These are phyloP conservation scores for Bujurquina vittata DNA, from an alignment of 2,113 vertebrate genomes.

Conservation along the genomic window DNA sequence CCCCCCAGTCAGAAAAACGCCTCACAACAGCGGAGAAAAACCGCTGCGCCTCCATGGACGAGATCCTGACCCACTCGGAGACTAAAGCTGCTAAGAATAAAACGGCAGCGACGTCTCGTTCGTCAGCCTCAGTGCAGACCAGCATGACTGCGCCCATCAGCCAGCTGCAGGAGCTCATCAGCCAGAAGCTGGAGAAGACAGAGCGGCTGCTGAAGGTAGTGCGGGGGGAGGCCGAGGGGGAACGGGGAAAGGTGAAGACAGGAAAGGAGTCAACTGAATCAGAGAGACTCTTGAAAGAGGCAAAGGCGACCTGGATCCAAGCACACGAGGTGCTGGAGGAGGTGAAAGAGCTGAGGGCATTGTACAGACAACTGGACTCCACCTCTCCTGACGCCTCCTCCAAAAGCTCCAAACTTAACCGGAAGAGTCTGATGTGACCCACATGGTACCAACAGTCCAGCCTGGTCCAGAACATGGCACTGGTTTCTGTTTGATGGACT, in stretches of 20 bases:
- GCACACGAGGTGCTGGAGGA: slow-evolving; percentile 90
- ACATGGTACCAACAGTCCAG: neutral
- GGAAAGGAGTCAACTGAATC: slow-evolving; percentile 80
- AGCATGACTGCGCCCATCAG: slow-evolving; percentile 61
- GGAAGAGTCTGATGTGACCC: slow-evolving; percentile 87
- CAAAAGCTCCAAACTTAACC: slow-evolving; percentile 68
- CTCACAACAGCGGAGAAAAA: slow-evolving; percentile 79
- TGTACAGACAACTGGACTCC: slow-evolving; percentile 86
- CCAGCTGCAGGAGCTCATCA: slow-evolving; percentile 89
- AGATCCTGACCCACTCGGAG: slow-evolving; percentile 86
- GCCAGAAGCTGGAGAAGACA: slow-evolving; percentile 90
- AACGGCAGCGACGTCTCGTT: slow-evolving; percentile 3
- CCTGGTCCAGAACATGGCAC: accelerated
- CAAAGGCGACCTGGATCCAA: slow-evolving; percentile 86
- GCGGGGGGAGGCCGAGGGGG: slow-evolving; percentile 33
- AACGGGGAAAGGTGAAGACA: slow-evolving; percentile 53
- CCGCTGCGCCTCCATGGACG: slow-evolving; percentile 91
- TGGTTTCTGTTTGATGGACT: neutral
- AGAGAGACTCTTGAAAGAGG: slow-evolving; percentile 88
- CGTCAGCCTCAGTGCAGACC: slow-evolving; percentile 26
- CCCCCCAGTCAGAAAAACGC: slow-evolving; percentile 81
- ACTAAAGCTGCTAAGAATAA: slow-evolving; percentile 39
- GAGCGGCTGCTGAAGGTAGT: slow-evolving; percentile 88
- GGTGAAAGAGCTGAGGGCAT: slow-evolving; percentile 85
- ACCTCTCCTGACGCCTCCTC: neutral